Base-by-base conservation (phyloP, 2,888 invertebrate genomes). In the Graphium colonna region DNA sequence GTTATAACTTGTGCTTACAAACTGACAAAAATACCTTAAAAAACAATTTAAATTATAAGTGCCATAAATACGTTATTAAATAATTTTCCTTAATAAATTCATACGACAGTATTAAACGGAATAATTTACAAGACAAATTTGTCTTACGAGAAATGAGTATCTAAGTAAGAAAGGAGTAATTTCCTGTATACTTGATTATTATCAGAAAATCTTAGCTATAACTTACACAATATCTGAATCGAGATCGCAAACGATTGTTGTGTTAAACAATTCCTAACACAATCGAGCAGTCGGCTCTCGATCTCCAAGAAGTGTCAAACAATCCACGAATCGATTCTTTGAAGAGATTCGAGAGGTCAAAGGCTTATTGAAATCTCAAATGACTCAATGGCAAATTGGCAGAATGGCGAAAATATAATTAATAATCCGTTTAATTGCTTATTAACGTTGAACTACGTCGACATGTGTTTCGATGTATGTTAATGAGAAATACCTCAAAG, bases 391-490 rank as follows among this genome's bases (percentile, higher is more conserved):
- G 75, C 74, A 77, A 79, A 85, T 85, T 78, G 79, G 76, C 69
- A 68, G 67, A 72, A 79, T 77, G 73, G 71, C 74, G 75, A 75
- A 74, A 82, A 84, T 84, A 82, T 82, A 73, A 82, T 80, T 81
- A 82, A 82, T 83, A 87, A 85, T 84, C 84, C 79, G 75, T 82
- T 77, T 87, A 86, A 87, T 88, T 89, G 88, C 79, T 84, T 83
- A 85, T 85, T 87, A 83, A 74, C 80, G 71, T 76, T 65, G 62
- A 36, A 36, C 72, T 70, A 73, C 74, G 72, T 67, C 73, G 68
- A 74, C 80, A 69, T 73, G 76, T 77, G 76, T 78, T 76, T 71
- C 66, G 73, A 71, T 63, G 70, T 69, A 77, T 70, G 71, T 79
- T 85, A 83, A 82, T 82, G 76, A 77, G 75, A 71, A 69, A 60